Evolutionary conservation across 2,113 vertebrate species (phyloP), one percentile per base, ranked within the genome.

Genomic region (Calidris pugnax): DNA sequence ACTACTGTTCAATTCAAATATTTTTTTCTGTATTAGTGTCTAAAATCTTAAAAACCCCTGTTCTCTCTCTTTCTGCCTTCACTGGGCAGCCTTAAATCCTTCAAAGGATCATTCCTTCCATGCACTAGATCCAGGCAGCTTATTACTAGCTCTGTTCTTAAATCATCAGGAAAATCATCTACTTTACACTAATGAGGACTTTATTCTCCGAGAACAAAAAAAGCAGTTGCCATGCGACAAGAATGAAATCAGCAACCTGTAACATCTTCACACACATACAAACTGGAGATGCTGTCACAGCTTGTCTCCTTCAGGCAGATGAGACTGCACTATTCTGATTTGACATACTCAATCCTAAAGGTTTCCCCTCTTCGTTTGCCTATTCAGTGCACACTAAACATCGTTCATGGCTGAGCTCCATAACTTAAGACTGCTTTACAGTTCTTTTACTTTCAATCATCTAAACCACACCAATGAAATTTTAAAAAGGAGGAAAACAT

Each of bases 221-320:
- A 80, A 89, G 71, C 79, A 87, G 98, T 98, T 99, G 95, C 98
- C 97, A 97, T 72, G 98, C 97, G 98, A 98, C 98, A 96, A 89
- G 43, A 85, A 97, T 96, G 97, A 98, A 97, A 98, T 98, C 97
- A 98, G 98, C 97, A 98, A 97, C 96, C 89, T 97, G 68, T 73
- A 95, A 93, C 47, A 79, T 71, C 68, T 63, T 86, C 88, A 86
- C 43, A 53, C n/a, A 77, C 43, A 79, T 14, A 72, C 37, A 66
- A 75, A 84, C 59, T 55, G 51, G 41, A 92, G 64, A 14, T 14
- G 9, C 74, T 84, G 77, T 67, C 71, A 90, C 56, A 75, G 77
- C 12, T 80, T 47, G 43, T 50, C 53, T 87, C 77, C 68, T 73
- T 85, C 82, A 91, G 39, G 33, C 8, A 69, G 45, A 82, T 60